These are phyloP conservation scores for Neocrepidodera transversa DNA, from an alignment of 2,888 invertebrate species.

Conservation along the genomic window DNA sequence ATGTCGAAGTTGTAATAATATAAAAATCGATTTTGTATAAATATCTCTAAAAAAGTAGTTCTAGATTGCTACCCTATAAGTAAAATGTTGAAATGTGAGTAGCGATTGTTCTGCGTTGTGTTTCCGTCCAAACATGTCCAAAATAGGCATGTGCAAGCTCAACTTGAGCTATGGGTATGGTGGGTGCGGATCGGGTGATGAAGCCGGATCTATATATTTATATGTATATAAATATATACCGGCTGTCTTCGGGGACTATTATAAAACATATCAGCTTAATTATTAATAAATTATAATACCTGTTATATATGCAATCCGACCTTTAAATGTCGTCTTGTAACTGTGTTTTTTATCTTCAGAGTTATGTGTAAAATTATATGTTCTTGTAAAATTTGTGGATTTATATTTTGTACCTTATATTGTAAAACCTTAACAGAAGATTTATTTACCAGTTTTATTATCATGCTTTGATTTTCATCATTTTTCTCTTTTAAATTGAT, in stretches of 20 bases:
- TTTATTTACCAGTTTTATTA: too few species aligned
- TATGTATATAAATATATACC: conserved; percentile 43
- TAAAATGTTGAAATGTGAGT: conserved; percentile 24
- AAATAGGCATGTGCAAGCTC: conserved; percentile 57
- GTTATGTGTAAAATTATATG: conserved; percentile 56
- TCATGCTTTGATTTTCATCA: too few species aligned
- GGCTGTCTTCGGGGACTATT: conserved; percentile 69
- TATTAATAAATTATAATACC: conserved; percentile 64
- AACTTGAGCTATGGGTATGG: conserved; percentile 59
- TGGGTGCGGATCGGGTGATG: conserved; percentile 60
- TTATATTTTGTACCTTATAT: conserved; percentile 42
- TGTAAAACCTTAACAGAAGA: conserved; percentile 33
- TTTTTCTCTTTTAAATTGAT: too few species aligned
- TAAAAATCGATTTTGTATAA: too few species aligned
- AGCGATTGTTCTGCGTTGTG: conserved; percentile 56
- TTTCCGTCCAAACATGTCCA: conserved; percentile 62
- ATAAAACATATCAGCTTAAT: conserved; percentile 77
- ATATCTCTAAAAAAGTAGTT: too few species aligned
- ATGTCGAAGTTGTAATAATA: too few species aligned
- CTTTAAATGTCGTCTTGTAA: conserved; percentile 62
- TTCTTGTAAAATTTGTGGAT: conserved; percentile 53
- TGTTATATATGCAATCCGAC: conserved; percentile 62
- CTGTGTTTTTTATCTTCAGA: conserved; percentile 58
- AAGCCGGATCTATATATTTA: conserved; percentile 49
- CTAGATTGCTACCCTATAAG: conserved; percentile 15